These are phyloP conservation scores for Euzophera pinguis DNA, from an alignment of 2,888 invertebrate genomes.

Conservation along the genomic window DNA sequence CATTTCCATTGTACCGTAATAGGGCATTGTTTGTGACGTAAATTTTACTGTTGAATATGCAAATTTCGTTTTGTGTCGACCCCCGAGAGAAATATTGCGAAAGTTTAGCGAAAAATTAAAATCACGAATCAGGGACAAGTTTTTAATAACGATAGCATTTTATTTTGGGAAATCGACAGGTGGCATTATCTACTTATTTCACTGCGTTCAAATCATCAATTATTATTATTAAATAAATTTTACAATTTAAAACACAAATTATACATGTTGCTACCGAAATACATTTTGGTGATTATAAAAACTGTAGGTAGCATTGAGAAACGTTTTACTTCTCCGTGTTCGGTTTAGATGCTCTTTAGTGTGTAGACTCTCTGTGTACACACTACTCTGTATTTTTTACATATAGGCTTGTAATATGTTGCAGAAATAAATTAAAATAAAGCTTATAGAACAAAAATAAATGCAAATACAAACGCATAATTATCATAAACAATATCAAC, in stretches of 20 bases:
- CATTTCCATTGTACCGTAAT: slow-evolving; percentile 74
- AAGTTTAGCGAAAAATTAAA: slow-evolving; percentile 72
- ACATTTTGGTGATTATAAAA: too few species aligned
- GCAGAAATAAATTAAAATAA: too few species aligned
- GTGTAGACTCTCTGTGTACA: too few species aligned
- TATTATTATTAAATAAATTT: too few species aligned
- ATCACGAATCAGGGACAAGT: slow-evolving; percentile 64
- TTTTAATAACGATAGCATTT: slow-evolving; percentile 48
- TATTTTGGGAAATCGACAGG: slow-evolving; percentile 30
- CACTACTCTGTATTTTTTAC: too few species aligned
- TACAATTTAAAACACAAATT: too few species aligned
- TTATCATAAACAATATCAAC: slow-evolving; percentile 24
- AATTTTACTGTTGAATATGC: slow-evolving; percentile 75
- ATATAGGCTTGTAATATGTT: too few species aligned
- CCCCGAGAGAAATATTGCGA: slow-evolving; percentile 69
- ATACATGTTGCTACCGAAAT: too few species aligned
- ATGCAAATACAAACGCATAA: neutral
- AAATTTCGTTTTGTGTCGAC: slow-evolving; percentile 67
- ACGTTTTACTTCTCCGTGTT: too few species aligned
- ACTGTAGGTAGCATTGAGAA: too few species aligned
- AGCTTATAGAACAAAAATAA: neutral
- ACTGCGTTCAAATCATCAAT: too few species aligned
- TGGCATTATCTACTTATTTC: neutral
- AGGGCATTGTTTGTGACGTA: slow-evolving; percentile 75
- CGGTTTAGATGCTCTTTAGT: too few species aligned